phyloP scores from a whole-genome alignment of 2,797 vertebrate species.

The Notamacropus eugenii region DNA sequence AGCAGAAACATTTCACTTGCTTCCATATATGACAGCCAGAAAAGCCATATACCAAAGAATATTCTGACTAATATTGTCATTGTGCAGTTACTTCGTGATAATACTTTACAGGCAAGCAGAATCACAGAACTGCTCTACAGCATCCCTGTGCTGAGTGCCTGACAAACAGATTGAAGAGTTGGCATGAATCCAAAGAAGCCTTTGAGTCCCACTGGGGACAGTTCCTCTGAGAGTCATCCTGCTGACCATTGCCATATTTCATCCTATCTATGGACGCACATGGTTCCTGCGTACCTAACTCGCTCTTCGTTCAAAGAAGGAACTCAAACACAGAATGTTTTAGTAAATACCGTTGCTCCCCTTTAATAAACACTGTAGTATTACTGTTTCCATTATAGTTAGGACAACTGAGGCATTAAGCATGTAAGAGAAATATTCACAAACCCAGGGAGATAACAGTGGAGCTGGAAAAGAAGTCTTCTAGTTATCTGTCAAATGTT shows the following conservation, averaged over 20 bases:
- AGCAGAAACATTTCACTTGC: background rate
- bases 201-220: background rate
- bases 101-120: background rate
- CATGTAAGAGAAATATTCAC: conserved; percentile 15
- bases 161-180: background rate
- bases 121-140: background rate
- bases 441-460: background rate
- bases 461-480: background rate
- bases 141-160: background rate
- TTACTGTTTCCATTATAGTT: background rate
- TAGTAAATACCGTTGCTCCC: background rate
- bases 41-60: background rate
- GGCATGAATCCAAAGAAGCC: background rate
- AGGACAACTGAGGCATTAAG: background rate
- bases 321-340: background rate
- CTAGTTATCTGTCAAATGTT: conserved; percentile 39
- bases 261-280: background rate
- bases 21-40: background rate
- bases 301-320: background rate
- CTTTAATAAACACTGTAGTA: background rate
- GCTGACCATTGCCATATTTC: background rate
- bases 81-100: background rate
- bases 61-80: background rate
- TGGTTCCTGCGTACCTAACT: background rate
- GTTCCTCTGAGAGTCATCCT: background rate